These are phyloP conservation scores for Hypercompe scribonia DNA, from an alignment of 2,888 invertebrate species.

Conservation along the genomic window DNA sequence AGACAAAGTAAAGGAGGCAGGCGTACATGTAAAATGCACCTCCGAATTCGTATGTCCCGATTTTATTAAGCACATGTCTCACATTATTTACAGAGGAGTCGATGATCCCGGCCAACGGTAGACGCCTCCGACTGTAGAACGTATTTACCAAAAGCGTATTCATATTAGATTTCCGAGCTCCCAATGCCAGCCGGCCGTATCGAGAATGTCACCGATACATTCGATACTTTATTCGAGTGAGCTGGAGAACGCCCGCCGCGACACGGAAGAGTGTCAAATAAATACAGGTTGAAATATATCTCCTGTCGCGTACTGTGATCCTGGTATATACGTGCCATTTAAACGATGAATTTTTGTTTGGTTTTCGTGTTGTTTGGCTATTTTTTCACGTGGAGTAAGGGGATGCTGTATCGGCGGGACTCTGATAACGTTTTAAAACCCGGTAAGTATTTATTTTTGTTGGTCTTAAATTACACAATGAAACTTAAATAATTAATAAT, in stretches of 20 bases:
- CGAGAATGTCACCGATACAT: conserved; percentile 80
- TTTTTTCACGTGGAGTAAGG: conserved; percentile 74
- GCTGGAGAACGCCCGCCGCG: conserved; percentile 74
- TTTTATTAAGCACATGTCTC: conserved; percentile 69
- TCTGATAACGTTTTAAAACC: conserved; percentile 80
- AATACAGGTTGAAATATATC: conserved; percentile 83
- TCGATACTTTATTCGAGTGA: conserved; percentile 82
- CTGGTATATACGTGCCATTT: conserved; percentile 75
- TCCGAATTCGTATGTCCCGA: conserved; percentile 46
- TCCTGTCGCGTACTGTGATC: conserved; percentile 75
- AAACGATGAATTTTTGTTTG: conserved; percentile 83
- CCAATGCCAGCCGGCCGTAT: conserved; percentile 76
- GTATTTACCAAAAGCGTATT: conserved; percentile 83
- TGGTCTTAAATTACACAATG: background rate
- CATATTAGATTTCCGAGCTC: conserved; percentile 84
- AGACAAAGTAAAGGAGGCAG: conserved; percentile 27
- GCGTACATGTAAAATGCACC: conserved; percentile 46
- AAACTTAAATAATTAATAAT: background rate
- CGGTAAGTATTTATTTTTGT: conserved; percentile 63
- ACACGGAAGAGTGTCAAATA: conserved; percentile 82
- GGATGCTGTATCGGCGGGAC: conserved; percentile 79
- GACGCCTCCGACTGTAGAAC: conserved; percentile 64
- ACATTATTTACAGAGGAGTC: conserved; percentile 68
- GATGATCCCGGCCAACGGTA: conserved; percentile 67
- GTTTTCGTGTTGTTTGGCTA: conserved; percentile 77